Percentiles rank a stretch among this genome's conserved stretches.
Evolutionary conservation across 2,888 invertebrate genomes (phyloP).

Genomic region (Scaptomyza caliginosa): DNA sequence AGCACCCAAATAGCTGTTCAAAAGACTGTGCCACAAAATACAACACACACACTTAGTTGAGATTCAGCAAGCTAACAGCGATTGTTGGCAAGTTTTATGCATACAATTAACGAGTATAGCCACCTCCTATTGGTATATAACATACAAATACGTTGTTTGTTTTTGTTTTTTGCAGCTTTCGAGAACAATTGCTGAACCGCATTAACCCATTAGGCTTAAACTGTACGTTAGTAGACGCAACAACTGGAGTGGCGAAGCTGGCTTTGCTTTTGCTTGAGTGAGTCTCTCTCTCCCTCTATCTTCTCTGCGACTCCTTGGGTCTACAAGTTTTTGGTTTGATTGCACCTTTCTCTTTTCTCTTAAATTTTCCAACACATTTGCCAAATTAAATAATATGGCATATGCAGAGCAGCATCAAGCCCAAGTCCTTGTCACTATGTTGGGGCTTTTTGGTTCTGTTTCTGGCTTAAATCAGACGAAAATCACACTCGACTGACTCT

Average conservation of each 20-base stretch:
- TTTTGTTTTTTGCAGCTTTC: slow-evolving; percentile 18
- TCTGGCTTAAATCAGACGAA: slow-evolving; percentile 64
- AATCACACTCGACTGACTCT: slow-evolving; percentile 68
- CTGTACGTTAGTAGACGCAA: slow-evolving; percentile 43
- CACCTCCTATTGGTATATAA: slow-evolving; percentile 62
- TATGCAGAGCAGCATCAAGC: slow-evolving; percentile 42
- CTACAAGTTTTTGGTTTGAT: slow-evolving; percentile 40
- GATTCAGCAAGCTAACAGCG: slow-evolving; percentile 32
- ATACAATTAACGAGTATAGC: slow-evolving; percentile 81
- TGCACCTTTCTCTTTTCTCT: slow-evolving; percentile 57
- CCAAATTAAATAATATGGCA: slow-evolving; percentile 75
- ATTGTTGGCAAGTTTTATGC: slow-evolving; percentile 76
- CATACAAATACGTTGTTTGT: slow-evolving; percentile 51
- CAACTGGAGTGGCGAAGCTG: slow-evolving; percentile 30
- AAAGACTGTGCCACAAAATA: slow-evolving; percentile 62
- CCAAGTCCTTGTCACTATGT: slow-evolving; percentile 35
- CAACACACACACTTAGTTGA: slow-evolving; percentile 27
- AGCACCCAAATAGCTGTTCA: slow-evolving; percentile 69
- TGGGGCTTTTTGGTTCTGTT: slow-evolving; percentile 24
- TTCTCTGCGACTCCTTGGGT: slow-evolving; percentile 15
- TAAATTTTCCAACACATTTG: slow-evolving; percentile 79
- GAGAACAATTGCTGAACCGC: slow-evolving; percentile 57
- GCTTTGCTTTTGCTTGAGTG: slow-evolving; percentile 44
- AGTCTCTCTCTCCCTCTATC: slow-evolving; percentile 27
- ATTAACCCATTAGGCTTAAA: slow-evolving; percentile 70